These are phyloP conservation scores for Trematomus loennbergii DNA, from an alignment of 2,113 vertebrate genomes.

Conservation along the genomic window DNA sequence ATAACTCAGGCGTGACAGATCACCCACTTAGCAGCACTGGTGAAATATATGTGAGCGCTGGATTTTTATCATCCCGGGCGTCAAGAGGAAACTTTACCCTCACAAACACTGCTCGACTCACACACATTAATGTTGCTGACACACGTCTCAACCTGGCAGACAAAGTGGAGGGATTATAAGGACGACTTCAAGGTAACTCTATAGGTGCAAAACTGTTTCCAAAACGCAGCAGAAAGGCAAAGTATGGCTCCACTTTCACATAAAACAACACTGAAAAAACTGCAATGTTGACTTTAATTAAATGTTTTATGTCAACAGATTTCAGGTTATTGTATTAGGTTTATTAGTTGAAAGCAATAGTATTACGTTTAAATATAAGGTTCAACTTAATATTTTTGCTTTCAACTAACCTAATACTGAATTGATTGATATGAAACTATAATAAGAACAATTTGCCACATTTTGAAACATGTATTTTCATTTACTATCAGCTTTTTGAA, in stretches of 20 bases:
- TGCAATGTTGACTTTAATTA: too few species aligned
- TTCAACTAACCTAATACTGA: too few species aligned
- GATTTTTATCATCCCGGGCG: conserved; percentile 66
- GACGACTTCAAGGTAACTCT: background rate
- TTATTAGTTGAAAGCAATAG: too few species aligned
- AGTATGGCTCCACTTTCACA: background rate
- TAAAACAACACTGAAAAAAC: background rate
- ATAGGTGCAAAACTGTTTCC: background rate
- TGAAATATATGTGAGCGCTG: conserved; percentile 66
- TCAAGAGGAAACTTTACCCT: conserved; percentile 56
- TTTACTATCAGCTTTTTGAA: background rate
- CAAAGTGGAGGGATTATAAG: background rate
- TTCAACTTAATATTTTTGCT: too few species aligned
- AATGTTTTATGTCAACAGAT: too few species aligned
- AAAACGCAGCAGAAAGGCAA: background rate
- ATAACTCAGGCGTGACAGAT: conserved; percentile 77
- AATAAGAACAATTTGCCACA: background rate
- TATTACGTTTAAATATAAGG: too few species aligned
- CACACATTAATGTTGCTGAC: background rate
- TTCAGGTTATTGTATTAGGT: too few species aligned
- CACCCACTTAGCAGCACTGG: conserved; percentile 69
- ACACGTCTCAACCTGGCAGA: conserved; percentile 17
- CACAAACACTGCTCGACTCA: conserved; percentile 1
- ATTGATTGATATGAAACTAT: too few species aligned
- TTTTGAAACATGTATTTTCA: background rate